Base-by-base conservation (phyloP, 2,888 invertebrate genomes). In the Heteromurus nitidus region DNA sequence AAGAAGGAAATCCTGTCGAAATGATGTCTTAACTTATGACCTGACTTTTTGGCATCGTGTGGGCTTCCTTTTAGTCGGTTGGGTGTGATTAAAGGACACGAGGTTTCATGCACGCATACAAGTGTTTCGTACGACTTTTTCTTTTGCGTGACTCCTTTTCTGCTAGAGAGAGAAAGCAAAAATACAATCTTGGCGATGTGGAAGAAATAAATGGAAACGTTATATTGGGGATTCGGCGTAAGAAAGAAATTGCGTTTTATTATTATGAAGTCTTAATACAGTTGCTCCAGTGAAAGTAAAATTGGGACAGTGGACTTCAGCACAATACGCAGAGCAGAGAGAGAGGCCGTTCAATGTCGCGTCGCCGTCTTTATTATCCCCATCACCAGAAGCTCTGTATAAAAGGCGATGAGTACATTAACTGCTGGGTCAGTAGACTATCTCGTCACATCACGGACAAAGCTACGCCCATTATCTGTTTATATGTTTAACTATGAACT, bases 1-100 rank as follows among this genome's bases (percentile, higher is more conserved):
- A 74, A 55, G 65, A 65, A 18, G 65, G 26, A 74, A 36, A 74
- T 73, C 73, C 73, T 73, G 64, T 62, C 30, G 73, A 73, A 73
- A 73, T 73, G 47, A 73, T 73, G 62, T 31, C 64, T 50, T 64
- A 73, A 73, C 73, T 64, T 73, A 73, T 64, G 53, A 36, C 36
- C 42, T 64, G 64, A 50, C 73, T 73, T 73, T 62, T 73, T 62
- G 73, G 47, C 73, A 42, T 44, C n/a, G n/a, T n/a, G n/a, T n/a
- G n/a, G n/a, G 22, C 55, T 26, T 13, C n/a, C n/a, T 36, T 36
- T 36, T 13, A 36, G 5, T 36, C 36, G 7, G 7, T 36, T 5
- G 36, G 13, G 36, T 36, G 36, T 36, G 36, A 13, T 13, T 36
- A 36, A 36, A 36, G 36, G 7, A 9, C 13, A 36, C 13, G 13